Percentiles rank a stretch among this genome's conserved stretches.
Conservation (phyloP, 2,888 invertebrate genomes). For the Epirrhoe tristata region DNA sequence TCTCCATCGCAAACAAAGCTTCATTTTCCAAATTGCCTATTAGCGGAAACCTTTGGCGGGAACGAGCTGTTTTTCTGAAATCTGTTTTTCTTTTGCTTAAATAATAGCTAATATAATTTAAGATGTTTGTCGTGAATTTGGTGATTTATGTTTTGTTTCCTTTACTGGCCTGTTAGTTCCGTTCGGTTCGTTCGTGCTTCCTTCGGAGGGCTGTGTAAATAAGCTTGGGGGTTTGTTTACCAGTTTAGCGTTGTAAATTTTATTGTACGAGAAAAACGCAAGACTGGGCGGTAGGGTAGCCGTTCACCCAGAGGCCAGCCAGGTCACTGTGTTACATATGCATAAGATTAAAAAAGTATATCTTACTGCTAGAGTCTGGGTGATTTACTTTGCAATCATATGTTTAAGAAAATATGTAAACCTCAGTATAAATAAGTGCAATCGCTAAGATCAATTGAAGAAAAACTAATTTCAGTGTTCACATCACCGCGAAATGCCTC, state of each 20-base stretch:
- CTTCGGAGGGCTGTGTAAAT: slow-evolving; percentile 76
- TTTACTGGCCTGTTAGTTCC: slow-evolving; percentile 60
- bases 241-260: slow-evolving; percentile 72
- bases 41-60: slow-evolving; percentile 58
- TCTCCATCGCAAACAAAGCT: slow-evolving; percentile 62
- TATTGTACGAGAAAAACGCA: slow-evolving; percentile 65
- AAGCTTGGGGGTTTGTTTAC: slow-evolving; percentile 73
- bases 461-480: slow-evolving; percentile 38
- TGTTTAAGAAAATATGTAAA: slow-evolving; percentile 26
- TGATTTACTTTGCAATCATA: slow-evolving; percentile 48
- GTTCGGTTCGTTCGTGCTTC: slow-evolving; percentile 74
- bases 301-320: slow-evolving; percentile 48
- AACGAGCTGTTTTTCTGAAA: slow-evolving; percentile 56
- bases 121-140: slow-evolving; percentile 73
- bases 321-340: slow-evolving; percentile 65
- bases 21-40: slow-evolving; percentile 66
- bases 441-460: background rate
- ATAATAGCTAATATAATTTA: slow-evolving; percentile 65
- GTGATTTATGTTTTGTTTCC: slow-evolving; percentile 78
- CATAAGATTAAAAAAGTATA: slow-evolving; percentile 59
- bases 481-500: slow-evolving; percentile 49
- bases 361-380: slow-evolving; percentile 31
- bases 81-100: slow-evolving; percentile 68
- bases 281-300: slow-evolving; percentile 36
- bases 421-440: slow-evolving; percentile 14